These are phyloP conservation scores for Dinoponera quadriceps DNA, from an alignment of 1,140 invertebrate species.

Conservation along the genomic window DNA sequence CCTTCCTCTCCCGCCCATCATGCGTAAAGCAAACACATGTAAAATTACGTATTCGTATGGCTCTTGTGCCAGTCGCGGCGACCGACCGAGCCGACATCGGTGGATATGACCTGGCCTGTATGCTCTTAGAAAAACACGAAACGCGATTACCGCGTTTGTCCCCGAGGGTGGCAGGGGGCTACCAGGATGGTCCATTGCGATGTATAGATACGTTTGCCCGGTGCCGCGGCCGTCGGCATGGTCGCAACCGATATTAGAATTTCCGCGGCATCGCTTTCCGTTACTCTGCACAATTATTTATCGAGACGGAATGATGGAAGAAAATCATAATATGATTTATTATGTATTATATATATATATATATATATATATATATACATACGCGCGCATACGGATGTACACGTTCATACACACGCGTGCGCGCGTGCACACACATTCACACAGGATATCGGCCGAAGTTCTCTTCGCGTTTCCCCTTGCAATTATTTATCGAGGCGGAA, in stretches of 20 bases:
- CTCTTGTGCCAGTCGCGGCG: background rate
- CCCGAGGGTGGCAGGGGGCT: background rate
- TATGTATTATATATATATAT: too few species aligned
- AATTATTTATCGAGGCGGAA: background rate
- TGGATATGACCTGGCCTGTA: background rate
- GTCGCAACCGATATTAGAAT: conserved; percentile 33
- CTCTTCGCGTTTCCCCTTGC: conserved; percentile 1
- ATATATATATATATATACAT: too few species aligned
- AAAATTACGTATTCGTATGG: conserved; percentile 72
- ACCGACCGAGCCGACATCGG: background rate
- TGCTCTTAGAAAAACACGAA: conserved; percentile 49
- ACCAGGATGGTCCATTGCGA: conserved; percentile 17
- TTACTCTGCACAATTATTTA: conserved; percentile 1
- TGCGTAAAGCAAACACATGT: conserved; percentile 79
- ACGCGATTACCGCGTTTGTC: conserved; percentile 27
- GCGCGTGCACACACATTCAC: too few species aligned
- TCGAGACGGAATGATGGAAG: background rate
- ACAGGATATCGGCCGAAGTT: background rate
- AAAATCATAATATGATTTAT: too few species aligned
- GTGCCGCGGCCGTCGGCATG: background rate
- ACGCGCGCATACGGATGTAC: too few species aligned
- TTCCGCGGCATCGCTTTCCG: background rate
- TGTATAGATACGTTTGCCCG: conserved; percentile 18
- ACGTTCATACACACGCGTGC: too few species aligned
- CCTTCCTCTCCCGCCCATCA: background rate